Percentiles rank a stretch among this genome's conserved stretches.
phyloP scores from a whole-genome alignment of 2,797 vertebrate genomes.

The Vultur gryphus region DNA sequence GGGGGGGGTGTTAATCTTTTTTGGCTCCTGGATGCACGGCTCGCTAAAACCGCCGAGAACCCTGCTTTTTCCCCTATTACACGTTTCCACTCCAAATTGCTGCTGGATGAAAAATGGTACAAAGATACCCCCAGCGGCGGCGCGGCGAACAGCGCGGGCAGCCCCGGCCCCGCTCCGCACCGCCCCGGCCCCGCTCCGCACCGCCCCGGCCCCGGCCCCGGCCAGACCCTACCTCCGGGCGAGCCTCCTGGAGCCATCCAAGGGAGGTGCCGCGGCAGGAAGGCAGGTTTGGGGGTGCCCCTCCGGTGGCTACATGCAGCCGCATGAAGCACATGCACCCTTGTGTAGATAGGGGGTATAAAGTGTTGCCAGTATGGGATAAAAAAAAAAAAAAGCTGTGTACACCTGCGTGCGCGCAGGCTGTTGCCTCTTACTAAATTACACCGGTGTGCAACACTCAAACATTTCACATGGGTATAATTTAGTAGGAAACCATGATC shows the following conservation, averaged over 20 bases:
- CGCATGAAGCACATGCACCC: background rate
- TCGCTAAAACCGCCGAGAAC: slow-evolving; percentile 81
- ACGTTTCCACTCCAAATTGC: slow-evolving; percentile 78
- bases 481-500: background rate
- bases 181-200: background rate
- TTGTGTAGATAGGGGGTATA: fast-evolving
- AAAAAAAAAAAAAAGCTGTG: background rate
- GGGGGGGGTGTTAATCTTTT: slow-evolving; percentile 15
- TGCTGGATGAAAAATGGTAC: slow-evolving; percentile 85
- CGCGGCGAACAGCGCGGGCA: slow-evolving; percentile 49
- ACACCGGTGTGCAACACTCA: background rate
- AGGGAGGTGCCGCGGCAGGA: background rate
- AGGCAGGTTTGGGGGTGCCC: background rate
- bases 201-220: background rate
- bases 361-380: fast-evolving
- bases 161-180: background rate
- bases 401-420: background rate
- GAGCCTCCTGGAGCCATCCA: background rate
- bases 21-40: slow-evolving; percentile 81
- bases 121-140: slow-evolving; percentile 88
- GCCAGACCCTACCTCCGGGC: background rate
- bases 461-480: background rate
- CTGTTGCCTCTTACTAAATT: background rate
- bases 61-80: slow-evolving; percentile 74
- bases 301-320: background rate